A percentile compares a stretch with the other conserved stretches of the same genome.
Conservation (phyloP, 2,113 vertebrate genomes). For the Harpagus bidentatus region DNA sequence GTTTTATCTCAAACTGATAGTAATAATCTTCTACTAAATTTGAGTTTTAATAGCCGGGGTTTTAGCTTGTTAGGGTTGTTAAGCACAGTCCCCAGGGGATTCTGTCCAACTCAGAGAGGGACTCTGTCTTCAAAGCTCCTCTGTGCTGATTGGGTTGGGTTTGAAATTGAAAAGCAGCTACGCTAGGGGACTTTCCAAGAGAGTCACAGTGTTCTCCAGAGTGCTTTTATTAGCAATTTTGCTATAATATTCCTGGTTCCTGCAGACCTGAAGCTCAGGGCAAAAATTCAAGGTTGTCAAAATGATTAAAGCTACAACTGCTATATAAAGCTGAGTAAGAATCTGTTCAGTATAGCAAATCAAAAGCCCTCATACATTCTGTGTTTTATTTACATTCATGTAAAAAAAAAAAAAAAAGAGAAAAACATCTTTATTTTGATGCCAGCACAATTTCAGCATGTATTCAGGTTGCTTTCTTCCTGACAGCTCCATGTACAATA, state of each 20-base stretch:
- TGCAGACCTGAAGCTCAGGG: neutral
- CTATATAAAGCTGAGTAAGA: neutral
- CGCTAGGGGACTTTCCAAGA: neutral
- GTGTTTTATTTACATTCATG: neutral
- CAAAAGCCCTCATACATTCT: neutral
- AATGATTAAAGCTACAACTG: neutral
- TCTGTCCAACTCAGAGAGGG: neutral
- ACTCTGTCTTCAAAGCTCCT: neutral
- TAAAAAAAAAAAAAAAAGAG: neutral
- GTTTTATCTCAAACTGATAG: neutral
- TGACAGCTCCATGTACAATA: neutral
- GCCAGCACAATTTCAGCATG: neutral
- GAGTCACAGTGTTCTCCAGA: neutral
- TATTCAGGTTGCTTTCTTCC: neutral
- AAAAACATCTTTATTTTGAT: neutral
- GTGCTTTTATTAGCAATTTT: neutral
- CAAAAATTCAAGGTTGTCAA: neutral
- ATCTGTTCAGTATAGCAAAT: neutral
- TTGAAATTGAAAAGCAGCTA: neutral
- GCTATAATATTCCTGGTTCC: neutral
- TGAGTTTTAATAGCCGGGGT: neutral
- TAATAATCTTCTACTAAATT: neutral
- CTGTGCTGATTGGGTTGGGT: neutral
- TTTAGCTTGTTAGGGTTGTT: neutral
- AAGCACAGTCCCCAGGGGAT: neutral